These are phyloP conservation scores for Dromiciops gliroides DNA, from an alignment of 2,113 vertebrate genomes.

Conservation along the genomic window DNA sequence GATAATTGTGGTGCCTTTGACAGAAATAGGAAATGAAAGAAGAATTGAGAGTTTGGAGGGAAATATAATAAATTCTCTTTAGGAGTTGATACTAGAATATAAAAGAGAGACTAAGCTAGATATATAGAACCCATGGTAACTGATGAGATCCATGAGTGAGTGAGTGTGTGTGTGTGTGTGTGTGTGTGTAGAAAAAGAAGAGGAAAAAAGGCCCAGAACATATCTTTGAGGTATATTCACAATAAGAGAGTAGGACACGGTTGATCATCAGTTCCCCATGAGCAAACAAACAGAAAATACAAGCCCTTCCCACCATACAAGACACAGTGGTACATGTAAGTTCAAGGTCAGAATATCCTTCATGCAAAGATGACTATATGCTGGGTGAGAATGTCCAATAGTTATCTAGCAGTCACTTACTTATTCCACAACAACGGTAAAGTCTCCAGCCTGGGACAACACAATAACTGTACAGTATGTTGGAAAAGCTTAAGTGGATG, in stretches of 20 bases:
- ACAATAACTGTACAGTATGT: constrained; percentile 97
- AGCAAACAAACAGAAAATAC: constrained; percentile 95
- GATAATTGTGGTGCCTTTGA: not conserved
- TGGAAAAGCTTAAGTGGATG: constrained; percentile 97
- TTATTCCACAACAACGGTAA: constrained; percentile 95
- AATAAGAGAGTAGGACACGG: too few species aligned
- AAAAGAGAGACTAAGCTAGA: too few species aligned
- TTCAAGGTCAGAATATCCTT: constrained; percentile 94
- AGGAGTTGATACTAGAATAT: not conserved
- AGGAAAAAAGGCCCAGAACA: too few species aligned
- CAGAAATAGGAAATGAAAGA: not conserved
- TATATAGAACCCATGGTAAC: too few species aligned
- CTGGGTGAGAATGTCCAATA: constrained; percentile 92
- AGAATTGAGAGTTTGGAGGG: not conserved
- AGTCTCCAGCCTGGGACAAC: constrained; percentile 98
- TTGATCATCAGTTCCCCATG: constrained; percentile 92
- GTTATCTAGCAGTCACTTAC: constrained; percentile 95
- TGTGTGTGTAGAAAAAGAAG: too few species aligned
- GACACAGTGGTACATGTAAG: constrained; percentile 90
- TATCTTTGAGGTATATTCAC: too few species aligned
- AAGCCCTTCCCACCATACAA: constrained; percentile 92
- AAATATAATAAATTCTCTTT: not conserved
- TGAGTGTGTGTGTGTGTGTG: too few species aligned
- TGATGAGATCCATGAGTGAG: too few species aligned
- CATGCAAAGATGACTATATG: constrained; percentile 97